A percentile compares a stretch with the other conserved stretches of the same genome.
These are phyloP conservation scores for Periphyllus acericola DNA, from an alignment of 2,888 invertebrate genomes.

Conservation along the genomic window DNA sequence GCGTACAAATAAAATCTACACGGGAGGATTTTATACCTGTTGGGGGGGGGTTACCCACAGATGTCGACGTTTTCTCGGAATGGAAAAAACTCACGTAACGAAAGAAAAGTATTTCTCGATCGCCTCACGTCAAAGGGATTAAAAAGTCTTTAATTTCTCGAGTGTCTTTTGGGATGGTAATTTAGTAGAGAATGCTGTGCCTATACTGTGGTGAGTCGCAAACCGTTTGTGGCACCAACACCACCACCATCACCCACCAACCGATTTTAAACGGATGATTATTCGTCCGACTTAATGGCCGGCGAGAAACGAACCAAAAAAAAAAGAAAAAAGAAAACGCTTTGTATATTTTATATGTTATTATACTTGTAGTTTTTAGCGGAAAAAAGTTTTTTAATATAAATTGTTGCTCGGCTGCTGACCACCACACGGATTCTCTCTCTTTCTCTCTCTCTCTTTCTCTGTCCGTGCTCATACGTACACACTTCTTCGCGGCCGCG, in stretches of 20 bases:
- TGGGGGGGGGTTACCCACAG: no score
- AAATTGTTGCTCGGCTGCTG: constrained; percentile 38
- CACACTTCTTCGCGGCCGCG: not conserved
- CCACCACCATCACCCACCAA: not conserved
- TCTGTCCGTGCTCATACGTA: not conserved
- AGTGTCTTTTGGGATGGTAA: not conserved
- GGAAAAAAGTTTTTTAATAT: constrained; percentile 36
- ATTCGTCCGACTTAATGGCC: not conserved
- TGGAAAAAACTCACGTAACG: not conserved
- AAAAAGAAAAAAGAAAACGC: not conserved
- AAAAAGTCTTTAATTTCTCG: constrained; percentile 27
- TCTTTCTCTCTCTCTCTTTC: not conserved
- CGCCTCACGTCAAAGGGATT: not conserved
- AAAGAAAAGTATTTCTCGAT: not conserved
- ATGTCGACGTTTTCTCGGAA: not conserved
- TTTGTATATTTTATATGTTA: not conserved
- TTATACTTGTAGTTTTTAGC: not conserved
- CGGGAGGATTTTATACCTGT: no score
- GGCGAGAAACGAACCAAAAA: not conserved
- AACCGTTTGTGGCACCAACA: not conserved
- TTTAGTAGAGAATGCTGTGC: no score
- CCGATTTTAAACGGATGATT: not conserved
- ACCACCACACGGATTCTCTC: not conserved
- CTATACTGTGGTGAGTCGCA: not conserved
- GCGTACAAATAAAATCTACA: no score